Evolutionary conservation across 2,888 invertebrate genomes (phyloP), one percentile per base, ranked within the genome.

Genomic region (Corbicula japonica): DNA sequence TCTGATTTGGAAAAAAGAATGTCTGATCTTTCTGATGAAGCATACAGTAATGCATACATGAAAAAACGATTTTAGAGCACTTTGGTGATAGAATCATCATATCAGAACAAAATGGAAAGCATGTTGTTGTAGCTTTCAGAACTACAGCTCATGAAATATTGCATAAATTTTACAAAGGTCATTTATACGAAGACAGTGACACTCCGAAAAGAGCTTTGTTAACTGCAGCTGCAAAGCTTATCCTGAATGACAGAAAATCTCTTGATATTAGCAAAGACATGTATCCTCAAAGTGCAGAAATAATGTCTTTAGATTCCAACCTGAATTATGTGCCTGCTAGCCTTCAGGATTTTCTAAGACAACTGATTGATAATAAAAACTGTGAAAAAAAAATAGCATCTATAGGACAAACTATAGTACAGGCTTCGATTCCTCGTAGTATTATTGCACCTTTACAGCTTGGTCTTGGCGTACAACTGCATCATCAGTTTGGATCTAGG

Each of bases 31-130:
- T 41, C 10, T 41, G 41, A 41, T 41, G 41, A 41, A 41, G 41
- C 41, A 41, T 41, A 41, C 41, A 41, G 41, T 41, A 18, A 10
- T 18, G 41, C 15, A 41, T 41, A 82, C 38, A 75, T 88, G 83
- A 85, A 84, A 38, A 62, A 15, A 83, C 68, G 71, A 28, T 85
- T 21, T n/a, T 68, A 46, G 72, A 80, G 62, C 73, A 82, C 46
- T 87, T 85, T 70, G 83, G 85, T 10, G 38, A 83, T 15, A 62
- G 63, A 21, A 69, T 88, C 26, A 28, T 79, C 3, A 83, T 87
- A 18, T 73, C 83, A 23, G 79, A 82, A n/a, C 56, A 80, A 26
- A 78, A 80, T 54, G 80, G 83, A 28, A 81, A 74, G 58, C 30
- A 50, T 2, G 75, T 78, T 81, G 76, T 83, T 68, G 79, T 87